Evolutionary conservation across 2,797 vertebrate genomes (phyloP).

Genomic region (Pelobates cultripes): DNA sequence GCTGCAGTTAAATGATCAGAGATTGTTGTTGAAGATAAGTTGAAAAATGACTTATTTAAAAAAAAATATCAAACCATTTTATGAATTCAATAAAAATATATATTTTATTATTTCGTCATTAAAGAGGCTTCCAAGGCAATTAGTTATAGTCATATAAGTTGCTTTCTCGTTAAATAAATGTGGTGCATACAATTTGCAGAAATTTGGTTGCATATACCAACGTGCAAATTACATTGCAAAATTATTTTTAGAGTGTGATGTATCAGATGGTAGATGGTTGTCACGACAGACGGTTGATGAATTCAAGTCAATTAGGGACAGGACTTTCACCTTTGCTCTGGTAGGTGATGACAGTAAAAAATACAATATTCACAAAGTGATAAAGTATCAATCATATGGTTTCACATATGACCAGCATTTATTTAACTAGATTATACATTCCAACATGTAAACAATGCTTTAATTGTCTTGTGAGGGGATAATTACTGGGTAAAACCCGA

Average conservation of each 20-base stretch:
- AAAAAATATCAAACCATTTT: too few species aligned
- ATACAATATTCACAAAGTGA: not conserved
- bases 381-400: not conserved
- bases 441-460: not conserved
- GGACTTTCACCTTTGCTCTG: not conserved
- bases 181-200: not conserved
- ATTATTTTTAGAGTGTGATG: not conserved
- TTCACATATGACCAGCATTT: not conserved
- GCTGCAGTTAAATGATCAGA: too few species aligned
- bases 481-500: too few species aligned
- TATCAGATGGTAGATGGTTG: not conserved
- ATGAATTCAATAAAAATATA: too few species aligned
- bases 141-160: not conserved
- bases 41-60: too few species aligned
- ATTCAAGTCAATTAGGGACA: not conserved
- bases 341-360: conserved; percentile 5
- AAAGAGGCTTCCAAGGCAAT: too few species aligned
- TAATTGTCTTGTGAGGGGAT: too few species aligned
- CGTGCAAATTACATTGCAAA: not conserved
- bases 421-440: not conserved
- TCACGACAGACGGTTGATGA: not conserved
- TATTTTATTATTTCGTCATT: too few species aligned
- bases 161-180: not conserved
- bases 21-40: too few species aligned
- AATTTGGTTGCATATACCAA: not conserved